These are phyloP conservation scores for Macaria liturata DNA, from an alignment of 2,888 invertebrate species.

Conservation along the genomic window DNA sequence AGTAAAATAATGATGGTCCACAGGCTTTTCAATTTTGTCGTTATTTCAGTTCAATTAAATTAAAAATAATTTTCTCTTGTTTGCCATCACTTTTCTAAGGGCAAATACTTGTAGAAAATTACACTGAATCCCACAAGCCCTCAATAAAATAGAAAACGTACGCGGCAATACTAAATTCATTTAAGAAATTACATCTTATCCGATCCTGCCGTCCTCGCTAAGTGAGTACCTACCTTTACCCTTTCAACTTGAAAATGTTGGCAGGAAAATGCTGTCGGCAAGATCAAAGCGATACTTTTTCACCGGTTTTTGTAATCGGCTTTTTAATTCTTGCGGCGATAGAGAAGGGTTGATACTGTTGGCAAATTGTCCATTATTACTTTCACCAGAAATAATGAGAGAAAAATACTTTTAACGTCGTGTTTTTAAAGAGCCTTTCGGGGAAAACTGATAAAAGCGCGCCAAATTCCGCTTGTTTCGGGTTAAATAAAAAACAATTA, in stretches of 20 bases:
- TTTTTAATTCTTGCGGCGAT: conserved; percentile 23
- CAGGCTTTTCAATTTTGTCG: too few relatives aligned
- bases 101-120: too few relatives aligned
- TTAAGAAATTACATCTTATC: too few relatives aligned
- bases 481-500: conserved; percentile 1
- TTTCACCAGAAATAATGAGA: conserved; percentile 5
- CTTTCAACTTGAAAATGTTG: conserved; percentile 23
- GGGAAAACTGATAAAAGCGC: background rate
- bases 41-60: too few relatives aligned
- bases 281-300: conserved; percentile 21
- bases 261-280: conserved; percentile 19
- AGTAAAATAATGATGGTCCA: too few relatives aligned
- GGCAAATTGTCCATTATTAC: conserved; percentile 18
- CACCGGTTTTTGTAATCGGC: conserved; percentile 24
- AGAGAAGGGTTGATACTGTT: conserved; percentile 20
- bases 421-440: background rate
- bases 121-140: too few relatives aligned
- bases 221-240: conserved; percentile 9
- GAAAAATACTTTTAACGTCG: conserved; percentile 7
- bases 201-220: too few relatives aligned
- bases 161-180: too few relatives aligned
- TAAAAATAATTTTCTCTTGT: too few relatives aligned
- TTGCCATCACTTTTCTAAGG: too few relatives aligned
- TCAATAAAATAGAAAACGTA: too few relatives aligned
- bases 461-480: background rate